A percentile compares a stretch with the other conserved stretches of the same genome.
Conservation (phyloP, 1,140 invertebrate species). For the Eubasilissa regina region DNA sequence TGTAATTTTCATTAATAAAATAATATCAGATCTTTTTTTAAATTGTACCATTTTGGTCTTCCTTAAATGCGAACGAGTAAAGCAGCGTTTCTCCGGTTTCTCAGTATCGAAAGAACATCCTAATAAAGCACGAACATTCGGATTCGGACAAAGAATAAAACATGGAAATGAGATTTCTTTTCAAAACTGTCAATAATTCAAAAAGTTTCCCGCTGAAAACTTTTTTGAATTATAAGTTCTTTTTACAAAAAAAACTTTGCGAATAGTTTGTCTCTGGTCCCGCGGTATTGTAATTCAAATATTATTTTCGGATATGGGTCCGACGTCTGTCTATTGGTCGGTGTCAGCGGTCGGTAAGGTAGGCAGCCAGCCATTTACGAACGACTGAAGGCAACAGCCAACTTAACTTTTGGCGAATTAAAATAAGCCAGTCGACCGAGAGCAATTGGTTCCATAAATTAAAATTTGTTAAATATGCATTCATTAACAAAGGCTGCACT, state of each 20-base stretch:
- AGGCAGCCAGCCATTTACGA: background rate
- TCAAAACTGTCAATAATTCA: conserved; percentile 51
- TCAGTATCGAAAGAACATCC: conserved; percentile 1
- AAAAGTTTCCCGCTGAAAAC: conserved; percentile 49
- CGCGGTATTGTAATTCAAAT: conserved; percentile 38
- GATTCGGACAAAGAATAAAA: conserved; percentile 29
- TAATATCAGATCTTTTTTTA: too few relatives aligned
- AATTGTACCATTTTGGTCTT: too few relatives aligned
- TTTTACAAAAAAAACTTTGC: conserved; percentile 27
- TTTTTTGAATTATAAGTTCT: conserved; percentile 57
- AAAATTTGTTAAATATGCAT: too few relatives aligned
- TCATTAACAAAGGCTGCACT: too few relatives aligned
- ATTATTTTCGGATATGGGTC: conserved; percentile 26
- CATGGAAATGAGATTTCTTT: conserved; percentile 44
- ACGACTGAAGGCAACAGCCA: background rate
- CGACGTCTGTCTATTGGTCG: conserved; percentile 19
- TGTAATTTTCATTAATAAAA: too few relatives aligned
- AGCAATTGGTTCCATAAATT: too few relatives aligned
- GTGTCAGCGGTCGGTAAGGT: background rate
- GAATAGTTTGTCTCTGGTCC: conserved; percentile 36
- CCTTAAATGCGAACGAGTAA: background rate
- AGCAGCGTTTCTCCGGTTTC: background rate
- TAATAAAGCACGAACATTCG: conserved; percentile 34
- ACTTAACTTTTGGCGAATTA: background rate
- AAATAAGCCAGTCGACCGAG: too few relatives aligned